Evolutionary conservation across 2,888 invertebrate genomes (phyloP), one percentile per base, ranked within the genome.

Genomic region (Drosophila testacea): DNA sequence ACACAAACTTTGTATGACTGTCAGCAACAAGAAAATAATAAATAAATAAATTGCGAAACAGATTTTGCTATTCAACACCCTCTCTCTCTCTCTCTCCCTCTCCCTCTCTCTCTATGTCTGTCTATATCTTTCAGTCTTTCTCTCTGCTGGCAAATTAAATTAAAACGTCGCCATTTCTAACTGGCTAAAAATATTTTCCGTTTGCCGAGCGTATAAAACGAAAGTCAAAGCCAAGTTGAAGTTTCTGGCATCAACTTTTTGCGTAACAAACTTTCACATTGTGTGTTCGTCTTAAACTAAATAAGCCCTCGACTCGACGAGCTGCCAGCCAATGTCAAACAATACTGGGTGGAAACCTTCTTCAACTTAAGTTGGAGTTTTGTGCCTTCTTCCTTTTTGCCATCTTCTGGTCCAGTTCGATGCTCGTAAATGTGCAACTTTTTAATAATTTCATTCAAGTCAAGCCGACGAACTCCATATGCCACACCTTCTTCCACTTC

Each of bases 171-270:
- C 55, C 57, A 50, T 55, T 63, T 39, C 34, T 44, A 55, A 73
- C 55, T 69, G 69, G 57, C 57, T 47, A 41, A 57, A 68, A 68
- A 50, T 59, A 63, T 73, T 73, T 73, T 50, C 39, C 72, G 46
- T 66, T 72, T 72, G 38, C 13, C 46, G 47, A 39, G 60, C 55
- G 50, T 48, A 71, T 71, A 55, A 59, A 71, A 60, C 41, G 67
- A 72, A 69, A 73, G 73, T 73, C 73, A 69, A 69, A 68, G 62
- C 56, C 34, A 55, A 65, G 54, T 61, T 68, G 54, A 73, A 73
- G 73, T 73, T 73, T 73, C 63, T 73, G 63, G 54, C 73, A 63
- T 46, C 69, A 73, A 73, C 69, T 69, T 73, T 63, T 69, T 59
- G 63, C 54, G 57, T 56, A 60, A 47, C 48, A 67, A 72, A 72